These are phyloP conservation scores for Hemicrepidius hirtus DNA, from an alignment of 2,888 invertebrate genomes.

Conservation along the genomic window DNA sequence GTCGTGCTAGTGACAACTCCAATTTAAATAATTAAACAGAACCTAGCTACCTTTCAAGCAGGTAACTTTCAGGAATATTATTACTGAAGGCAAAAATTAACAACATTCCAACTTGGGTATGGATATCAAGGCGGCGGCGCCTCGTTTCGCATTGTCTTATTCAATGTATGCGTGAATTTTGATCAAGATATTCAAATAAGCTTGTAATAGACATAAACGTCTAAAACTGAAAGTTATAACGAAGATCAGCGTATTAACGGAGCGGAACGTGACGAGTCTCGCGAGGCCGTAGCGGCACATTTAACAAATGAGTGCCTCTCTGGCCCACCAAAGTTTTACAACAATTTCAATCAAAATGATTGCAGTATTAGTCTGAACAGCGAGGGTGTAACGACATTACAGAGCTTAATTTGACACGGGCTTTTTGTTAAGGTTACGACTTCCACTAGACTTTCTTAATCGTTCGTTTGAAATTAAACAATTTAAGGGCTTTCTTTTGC, in stretches of 20 bases:
- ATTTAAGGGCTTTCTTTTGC: conserved; percentile 52
- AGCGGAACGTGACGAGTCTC: conserved; percentile 62
- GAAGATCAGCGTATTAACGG: conserved; percentile 58
- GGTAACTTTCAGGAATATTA: conserved; percentile 17
- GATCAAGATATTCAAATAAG: conserved; percentile 46
- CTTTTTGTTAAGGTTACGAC: conserved; percentile 60
- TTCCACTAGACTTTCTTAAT: conserved; percentile 53
- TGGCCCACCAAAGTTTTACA: conserved; percentile 67
- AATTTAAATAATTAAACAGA: conserved; percentile 39
- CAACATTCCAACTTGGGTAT: not conserved
- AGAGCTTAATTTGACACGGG: conserved; percentile 62
- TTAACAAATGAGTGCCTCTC: conserved; percentile 67
- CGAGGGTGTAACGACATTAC: conserved; percentile 57
- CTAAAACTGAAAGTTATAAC: conserved; percentile 53
- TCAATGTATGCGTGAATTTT: conserved; percentile 18
- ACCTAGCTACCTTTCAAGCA: conserved; percentile 6
- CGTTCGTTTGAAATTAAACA: conserved; percentile 57
- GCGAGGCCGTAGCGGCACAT: conserved; percentile 61
- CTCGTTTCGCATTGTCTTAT: not conserved
- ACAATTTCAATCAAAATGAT: conserved; percentile 70
- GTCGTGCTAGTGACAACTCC: not conserved
- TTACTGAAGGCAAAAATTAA: not conserved
- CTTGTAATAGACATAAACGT: conserved; percentile 48
- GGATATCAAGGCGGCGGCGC: not conserved
- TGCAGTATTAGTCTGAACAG: conserved; percentile 65